Evolutionary conservation across 2,797 vertebrate genomes (phyloP).

Genomic region (Pseudocheirus occidentalis): DNA sequence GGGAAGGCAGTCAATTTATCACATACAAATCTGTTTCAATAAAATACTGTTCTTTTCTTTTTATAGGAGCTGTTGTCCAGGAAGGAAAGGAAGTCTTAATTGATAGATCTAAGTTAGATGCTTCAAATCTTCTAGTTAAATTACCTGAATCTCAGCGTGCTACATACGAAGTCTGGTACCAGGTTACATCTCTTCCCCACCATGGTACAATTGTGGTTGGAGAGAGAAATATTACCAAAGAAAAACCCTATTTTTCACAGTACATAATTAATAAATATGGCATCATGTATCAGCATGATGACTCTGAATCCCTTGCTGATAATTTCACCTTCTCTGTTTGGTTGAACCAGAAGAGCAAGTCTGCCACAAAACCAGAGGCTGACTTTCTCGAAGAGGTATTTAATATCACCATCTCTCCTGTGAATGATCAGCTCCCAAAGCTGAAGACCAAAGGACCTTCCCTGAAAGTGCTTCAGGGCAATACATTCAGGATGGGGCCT

Average conservation of each 20-base stretch:
- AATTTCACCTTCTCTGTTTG: slow-evolving; percentile 90
- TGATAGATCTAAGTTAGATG: slow-evolving; percentile 90
- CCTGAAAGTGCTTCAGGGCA: slow-evolving; percentile 90
- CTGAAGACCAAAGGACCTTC: slow-evolving; percentile 91
- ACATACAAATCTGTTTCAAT: slow-evolving; percentile 34
- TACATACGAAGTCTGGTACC: slow-evolving; percentile 92
- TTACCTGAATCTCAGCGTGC: slow-evolving; percentile 85
- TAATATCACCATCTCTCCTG: slow-evolving; percentile 89
- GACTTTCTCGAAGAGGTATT: slow-evolving; percentile 90
- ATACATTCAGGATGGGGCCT: slow-evolving; percentile 83
- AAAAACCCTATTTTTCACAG: slow-evolving; percentile 94
- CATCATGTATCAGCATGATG: slow-evolving; percentile 90
- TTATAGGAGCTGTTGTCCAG: slow-evolving; percentile 86
- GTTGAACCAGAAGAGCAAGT: slow-evolving; percentile 89
- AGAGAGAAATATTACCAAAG: slow-evolving; percentile 90
- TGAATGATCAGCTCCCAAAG: slow-evolving; percentile 92
- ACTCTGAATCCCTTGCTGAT: slow-evolving; percentile 90
- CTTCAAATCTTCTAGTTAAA: slow-evolving; percentile 90
- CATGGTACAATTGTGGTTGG: slow-evolving; percentile 89
- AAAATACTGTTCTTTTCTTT: slow-evolving; percentile 56
- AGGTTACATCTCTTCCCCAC: slow-evolving; percentile 89
- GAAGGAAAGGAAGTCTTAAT: slow-evolving; percentile 91
- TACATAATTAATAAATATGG: slow-evolving; percentile 91
- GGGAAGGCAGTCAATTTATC: not conserved
- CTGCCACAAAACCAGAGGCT: slow-evolving; percentile 83